Evolutionary conservation across 2,888 invertebrate genomes (phyloP).

Genomic region (Calameuta filiformis): DNA sequence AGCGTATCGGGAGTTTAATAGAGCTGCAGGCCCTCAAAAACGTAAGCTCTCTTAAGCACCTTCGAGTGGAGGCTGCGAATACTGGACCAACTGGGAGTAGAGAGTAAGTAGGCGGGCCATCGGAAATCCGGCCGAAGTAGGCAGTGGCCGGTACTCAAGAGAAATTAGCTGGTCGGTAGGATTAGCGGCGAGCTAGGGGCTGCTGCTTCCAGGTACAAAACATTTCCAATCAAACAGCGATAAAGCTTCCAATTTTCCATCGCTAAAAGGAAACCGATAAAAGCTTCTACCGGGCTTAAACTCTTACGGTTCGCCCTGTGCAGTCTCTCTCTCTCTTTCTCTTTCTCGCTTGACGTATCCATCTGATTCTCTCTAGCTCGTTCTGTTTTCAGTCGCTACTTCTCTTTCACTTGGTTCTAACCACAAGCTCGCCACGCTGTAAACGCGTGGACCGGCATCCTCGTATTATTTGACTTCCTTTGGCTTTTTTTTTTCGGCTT

Average conservation of each 20-base stretch:
- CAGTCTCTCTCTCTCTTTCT: constrained; percentile 21
- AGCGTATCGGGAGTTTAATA: not conserved
- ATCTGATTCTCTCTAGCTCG: not conserved
- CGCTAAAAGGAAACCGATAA: constrained; percentile 34
- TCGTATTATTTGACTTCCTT: not conserved
- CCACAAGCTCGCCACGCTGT: not conserved
- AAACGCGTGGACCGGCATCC: not conserved
- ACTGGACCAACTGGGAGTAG: not conserved
- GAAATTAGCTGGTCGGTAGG: constrained; percentile 20
- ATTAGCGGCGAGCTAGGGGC: constrained; percentile 11
- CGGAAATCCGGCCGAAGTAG: not conserved
- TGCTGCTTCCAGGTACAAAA: constrained; percentile 29
- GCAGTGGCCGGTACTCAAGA: not conserved
- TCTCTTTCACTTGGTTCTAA: not conserved
- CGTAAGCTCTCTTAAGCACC: not conserved
- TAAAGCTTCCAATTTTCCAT: constrained; percentile 52
- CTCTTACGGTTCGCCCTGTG: constrained; percentile 21
- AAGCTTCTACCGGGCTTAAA: constrained; percentile 24
- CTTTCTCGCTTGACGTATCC: constrained; percentile 1
- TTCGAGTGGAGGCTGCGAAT: not conserved
- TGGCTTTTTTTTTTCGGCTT: not conserved
- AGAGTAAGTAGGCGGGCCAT: not conserved
- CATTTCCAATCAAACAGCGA: constrained; percentile 48
- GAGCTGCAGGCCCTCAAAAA: not conserved
- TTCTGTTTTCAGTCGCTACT: constrained; percentile 14